phyloP scores from a whole-genome alignment of 2,113 vertebrate genomes.

The Neolamprologus hecqui region DNA sequence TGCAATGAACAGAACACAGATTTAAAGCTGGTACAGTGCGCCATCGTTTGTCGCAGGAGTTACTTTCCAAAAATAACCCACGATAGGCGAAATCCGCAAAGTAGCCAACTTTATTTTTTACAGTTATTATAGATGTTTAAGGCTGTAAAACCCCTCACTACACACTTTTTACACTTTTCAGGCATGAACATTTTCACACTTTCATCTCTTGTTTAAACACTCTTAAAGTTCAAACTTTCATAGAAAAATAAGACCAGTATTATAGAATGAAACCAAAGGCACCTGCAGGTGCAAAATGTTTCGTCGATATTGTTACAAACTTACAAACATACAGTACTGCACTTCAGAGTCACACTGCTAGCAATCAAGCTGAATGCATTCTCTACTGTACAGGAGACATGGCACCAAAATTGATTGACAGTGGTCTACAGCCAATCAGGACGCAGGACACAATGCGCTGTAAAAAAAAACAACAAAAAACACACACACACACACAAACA shows the following conservation, averaged over 20 bases:
- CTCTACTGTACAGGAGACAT: accelerated
- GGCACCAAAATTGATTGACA: not conserved
- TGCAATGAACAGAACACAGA: not conserved
- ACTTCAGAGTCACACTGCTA: not conserved
- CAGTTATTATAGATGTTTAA: not conserved
- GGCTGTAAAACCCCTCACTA: not conserved
- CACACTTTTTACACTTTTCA: not conserved
- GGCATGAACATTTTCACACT: not conserved
- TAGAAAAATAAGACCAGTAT: not conserved
- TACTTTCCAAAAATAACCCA: not conserved
- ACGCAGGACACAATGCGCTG: not conserved
- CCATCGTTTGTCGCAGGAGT: not conserved
- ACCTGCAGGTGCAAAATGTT: not conserved
- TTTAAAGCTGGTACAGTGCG: not conserved
- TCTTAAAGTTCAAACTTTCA: not conserved
- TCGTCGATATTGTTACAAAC: not conserved
- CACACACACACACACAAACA: accelerated
- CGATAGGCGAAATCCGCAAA: not conserved
- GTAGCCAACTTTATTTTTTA: not conserved
- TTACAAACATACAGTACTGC: not conserved
- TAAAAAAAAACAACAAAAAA: not conserved
- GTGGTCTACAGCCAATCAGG: not conserved
- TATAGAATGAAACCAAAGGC: not conserved
- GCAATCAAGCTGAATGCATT: not conserved
- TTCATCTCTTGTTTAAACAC: not conserved